These are phyloP conservation scores for Myotis findleyi DNA, from an alignment of 2,797 vertebrate species.

Conservation along the genomic window DNA sequence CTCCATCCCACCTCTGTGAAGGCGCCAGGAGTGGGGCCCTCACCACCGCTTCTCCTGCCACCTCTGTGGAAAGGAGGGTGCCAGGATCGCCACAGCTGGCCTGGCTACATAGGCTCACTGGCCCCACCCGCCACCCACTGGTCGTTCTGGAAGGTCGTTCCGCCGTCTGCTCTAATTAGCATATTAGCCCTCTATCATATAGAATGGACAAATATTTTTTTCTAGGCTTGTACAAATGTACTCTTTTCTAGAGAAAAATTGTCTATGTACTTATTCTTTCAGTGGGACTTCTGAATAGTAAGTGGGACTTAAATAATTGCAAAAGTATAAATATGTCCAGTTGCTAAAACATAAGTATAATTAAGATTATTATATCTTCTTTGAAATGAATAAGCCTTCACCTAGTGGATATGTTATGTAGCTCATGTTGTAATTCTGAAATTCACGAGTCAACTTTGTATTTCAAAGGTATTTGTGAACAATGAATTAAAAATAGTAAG, in stretches of 20 bases:
- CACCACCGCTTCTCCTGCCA: too few species aligned
- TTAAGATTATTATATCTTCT: background rate
- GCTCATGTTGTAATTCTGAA: background rate
- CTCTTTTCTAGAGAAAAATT: background rate
- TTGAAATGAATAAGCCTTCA: background rate
- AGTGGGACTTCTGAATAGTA: background rate
- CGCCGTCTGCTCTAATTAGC: too few species aligned
- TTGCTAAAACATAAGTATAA: background rate
- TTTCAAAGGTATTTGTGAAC: conserved; percentile 16
- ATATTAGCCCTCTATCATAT: too few species aligned
- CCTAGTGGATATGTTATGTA: background rate
- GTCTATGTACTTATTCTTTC: background rate
- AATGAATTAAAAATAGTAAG: background rate
- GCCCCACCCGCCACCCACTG: too few species aligned
- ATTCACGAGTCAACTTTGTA: background rate
- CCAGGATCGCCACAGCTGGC: too few species aligned
- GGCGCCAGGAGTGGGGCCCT: too few species aligned
- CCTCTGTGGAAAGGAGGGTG: too few species aligned
- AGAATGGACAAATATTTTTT: background rate
- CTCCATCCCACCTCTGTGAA: too few species aligned
- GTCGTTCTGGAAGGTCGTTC: too few species aligned
- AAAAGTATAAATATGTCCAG: background rate
- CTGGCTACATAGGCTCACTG: too few species aligned
- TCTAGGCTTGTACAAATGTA: background rate
- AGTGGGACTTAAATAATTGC: background rate